A percentile compares a stretch with the other conserved stretches of the same genome.
These are phyloP conservation scores for Rhinogobio ventralis DNA, from an alignment of 2,797 vertebrate genomes.

Conservation along the genomic window DNA sequence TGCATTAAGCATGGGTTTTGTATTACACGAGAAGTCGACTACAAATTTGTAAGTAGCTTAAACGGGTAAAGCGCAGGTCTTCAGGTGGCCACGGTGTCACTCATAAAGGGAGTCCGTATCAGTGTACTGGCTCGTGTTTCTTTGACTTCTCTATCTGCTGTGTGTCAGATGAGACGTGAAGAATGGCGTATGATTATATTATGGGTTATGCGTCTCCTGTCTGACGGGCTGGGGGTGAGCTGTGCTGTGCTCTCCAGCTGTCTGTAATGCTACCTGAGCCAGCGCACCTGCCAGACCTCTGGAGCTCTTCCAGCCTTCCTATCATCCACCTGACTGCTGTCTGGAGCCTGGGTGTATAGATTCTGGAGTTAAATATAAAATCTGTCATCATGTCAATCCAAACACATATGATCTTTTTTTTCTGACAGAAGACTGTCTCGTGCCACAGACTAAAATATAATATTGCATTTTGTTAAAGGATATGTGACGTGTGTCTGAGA, in stretches of 20 bases:
- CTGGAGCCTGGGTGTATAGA: slow-evolving; percentile 8
- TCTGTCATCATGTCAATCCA: not conserved
- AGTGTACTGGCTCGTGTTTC: slow-evolving; percentile 71
- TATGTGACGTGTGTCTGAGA: not conserved
- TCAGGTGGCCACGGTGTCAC: slow-evolving; percentile 46
- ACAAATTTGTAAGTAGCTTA: slow-evolving; percentile 20
- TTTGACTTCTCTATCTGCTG: slow-evolving; percentile 42
- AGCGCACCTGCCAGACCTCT: slow-evolving; percentile 45
- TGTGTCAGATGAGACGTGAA: slow-evolving; percentile 41
- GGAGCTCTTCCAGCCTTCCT: slow-evolving; percentile 31
- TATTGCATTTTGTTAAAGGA: not conserved
- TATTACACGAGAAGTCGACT: slow-evolving; percentile 6
- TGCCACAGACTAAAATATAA: not conserved
- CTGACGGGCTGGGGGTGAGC: slow-evolving; percentile 70
- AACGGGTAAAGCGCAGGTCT: slow-evolving; percentile 17
- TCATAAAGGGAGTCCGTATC: slow-evolving; percentile 66
- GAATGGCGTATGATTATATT: slow-evolving; percentile 36
- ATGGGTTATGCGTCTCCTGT: slow-evolving; percentile 55
- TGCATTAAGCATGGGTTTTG: not conserved
- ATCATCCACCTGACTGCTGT: slow-evolving; percentile 35
- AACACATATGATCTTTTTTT: not conserved
- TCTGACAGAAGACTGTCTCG: not conserved
- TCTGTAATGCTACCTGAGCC: slow-evolving; percentile 68
- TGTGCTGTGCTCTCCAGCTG: slow-evolving; percentile 70
- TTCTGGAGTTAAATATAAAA: not conserved